Evolutionary conservation across 2,113 vertebrate genomes (phyloP), one percentile per base, ranked within the genome.

Genomic region (Nymphicus hollandicus): DNA sequence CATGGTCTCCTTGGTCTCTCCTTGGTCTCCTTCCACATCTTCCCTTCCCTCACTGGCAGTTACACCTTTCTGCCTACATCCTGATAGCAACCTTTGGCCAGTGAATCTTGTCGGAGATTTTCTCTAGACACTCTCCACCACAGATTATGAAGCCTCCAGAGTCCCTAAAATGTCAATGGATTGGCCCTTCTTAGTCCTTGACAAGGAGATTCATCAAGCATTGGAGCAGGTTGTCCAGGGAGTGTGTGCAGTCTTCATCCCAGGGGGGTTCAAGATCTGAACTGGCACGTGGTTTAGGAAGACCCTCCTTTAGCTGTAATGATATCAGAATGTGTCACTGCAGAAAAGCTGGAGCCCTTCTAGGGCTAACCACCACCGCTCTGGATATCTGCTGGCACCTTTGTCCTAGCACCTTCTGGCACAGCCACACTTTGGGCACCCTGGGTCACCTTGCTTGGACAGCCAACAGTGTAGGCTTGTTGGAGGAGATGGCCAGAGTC

Each of bases 371-470:
- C 33, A 33, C 33, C 29, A 10, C 5, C 0, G 2, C 25, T 31
- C 39, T 64, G 69, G 49, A 17, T 83, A 66, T 39, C 44, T 90
- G 49, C 35, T 13, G 69, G 23, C 35, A 35, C 27, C 33, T 69
- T 58, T n/a, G 5, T 22, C n/a, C 37, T 15, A 3, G 44, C 13
- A 73, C 7, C 39, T 73, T 65, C 41, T 1, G 11, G 23, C 39
- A 47, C 53, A 35, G 69, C 12, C 35, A 10, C 47, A 8, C 7
- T 63, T 80, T 16, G 63, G 37, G 16, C 15, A 60, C 20, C 4
- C 10, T 0, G 0, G 14, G 33, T 64, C 56, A 29, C 28, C 69
- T 55, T 61, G 35, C 1, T 3, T 39, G 41, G 52, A 39, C 39
- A 31, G 28, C 56, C n/a, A 58, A 35, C 13, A 16, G 12, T 66